Evolutionary conservation across 2,797 vertebrate species (phyloP), one percentile per base, ranked within the genome.

Genomic region (Avahi laniger): DNA sequence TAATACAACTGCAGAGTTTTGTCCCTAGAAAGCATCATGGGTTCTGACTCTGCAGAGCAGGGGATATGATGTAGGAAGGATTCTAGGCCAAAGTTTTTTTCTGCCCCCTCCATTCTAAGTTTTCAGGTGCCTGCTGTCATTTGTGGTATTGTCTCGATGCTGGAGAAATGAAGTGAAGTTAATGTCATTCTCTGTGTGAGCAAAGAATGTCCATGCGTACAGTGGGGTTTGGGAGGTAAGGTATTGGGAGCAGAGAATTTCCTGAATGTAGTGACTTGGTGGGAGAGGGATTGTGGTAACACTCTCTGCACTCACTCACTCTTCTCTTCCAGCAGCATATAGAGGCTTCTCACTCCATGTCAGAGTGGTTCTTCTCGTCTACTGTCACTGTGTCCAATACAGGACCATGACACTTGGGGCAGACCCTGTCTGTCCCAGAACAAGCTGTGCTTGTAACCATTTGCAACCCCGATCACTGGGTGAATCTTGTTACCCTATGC

Each of bases 121-220:
- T 76, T 61, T 7, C 33, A 89, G 20, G 24, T 63, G 7, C 11
- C 43, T 46, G 2, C n/a, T 76, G 10, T 28, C 33, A 20, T 75
- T 87, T 67, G 18, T 54, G 10, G 8, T 13, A 41, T 43, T 57
- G 2, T 69, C 46, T 93, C 70, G 87, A 28, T 26, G 38, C 10
- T 82, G 4, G 43, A 78, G 28, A 22, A 65, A 84, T 43, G 43
- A 33, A 17, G 8, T 22, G 8, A 78, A 96, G 30, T 3, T 72
- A 30, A 4, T 50, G 28, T 41, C 41, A 35, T 5, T 35, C 26
- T 67, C 38, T 54, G 3, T 75, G 50, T 63, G 35, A 35, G 5
- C 41, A 46, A 7, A 65, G 12, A 11, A 15, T 41, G 17, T 9
- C 18, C 24, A 13, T 12, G 10, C 0, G 0, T 20, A 20, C 5